These are phyloP conservation scores for Seira musarum DNA, from an alignment of 2,888 invertebrate species.

Conservation along the genomic window DNA sequence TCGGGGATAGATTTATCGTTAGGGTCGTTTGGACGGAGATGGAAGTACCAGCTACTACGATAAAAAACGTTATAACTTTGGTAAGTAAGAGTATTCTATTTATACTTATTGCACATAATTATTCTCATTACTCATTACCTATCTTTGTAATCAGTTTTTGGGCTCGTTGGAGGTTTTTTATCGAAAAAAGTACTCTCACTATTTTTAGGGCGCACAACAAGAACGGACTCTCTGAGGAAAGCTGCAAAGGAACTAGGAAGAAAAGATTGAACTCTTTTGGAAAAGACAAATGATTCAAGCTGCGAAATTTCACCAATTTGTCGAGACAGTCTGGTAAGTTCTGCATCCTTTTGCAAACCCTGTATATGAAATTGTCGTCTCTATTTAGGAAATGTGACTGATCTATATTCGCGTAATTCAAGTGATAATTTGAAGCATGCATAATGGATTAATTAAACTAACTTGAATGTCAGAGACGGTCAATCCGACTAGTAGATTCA, in stretches of 20 bases:
- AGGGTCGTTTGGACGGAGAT: conserved; percentile 66
- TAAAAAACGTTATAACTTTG: no score
- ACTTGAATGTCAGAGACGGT: conserved; percentile 68
- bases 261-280: conserved; percentile 66
- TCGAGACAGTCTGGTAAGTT: conserved; percentile 63
- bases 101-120: background rate
- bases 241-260: conserved; percentile 64
- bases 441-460: conserved; percentile 1
- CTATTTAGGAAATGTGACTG: conserved; percentile 47
- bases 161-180: conserved; percentile 7
- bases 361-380: conserved; percentile 67
- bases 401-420: background rate
- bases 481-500: conserved; percentile 60
- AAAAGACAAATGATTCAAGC: conserved; percentile 67
- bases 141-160: conserved; percentile 34
- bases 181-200: conserved; percentile 5
- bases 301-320: conserved; percentile 68
- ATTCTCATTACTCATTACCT: conserved; percentile 26
- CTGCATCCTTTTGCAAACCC: conserved; percentile 67
- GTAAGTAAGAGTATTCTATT: no score
- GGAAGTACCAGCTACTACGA: conserved; percentile 57
- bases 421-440: background rate
- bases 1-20: conserved; percentile 65
- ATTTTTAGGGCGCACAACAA: conserved; percentile 57
- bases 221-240: conserved; percentile 65